phyloP scores from a whole-genome alignment of 2,888 invertebrate species.

The Mythimna vitellina region DNA sequence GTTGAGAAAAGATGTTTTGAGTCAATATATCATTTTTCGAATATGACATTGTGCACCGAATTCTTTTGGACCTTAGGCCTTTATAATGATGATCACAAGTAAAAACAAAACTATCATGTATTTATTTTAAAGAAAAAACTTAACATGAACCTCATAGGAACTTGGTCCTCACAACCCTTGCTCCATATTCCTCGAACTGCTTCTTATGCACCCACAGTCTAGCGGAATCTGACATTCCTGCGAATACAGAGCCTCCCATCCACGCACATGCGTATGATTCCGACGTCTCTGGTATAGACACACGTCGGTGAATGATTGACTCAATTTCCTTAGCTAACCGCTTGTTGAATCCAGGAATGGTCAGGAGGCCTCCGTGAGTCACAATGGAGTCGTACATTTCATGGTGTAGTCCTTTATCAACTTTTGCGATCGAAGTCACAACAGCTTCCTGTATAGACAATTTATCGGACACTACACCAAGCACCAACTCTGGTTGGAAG shows the following conservation, averaged over 20 bases:
- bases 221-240: slow-evolving; percentile 73
- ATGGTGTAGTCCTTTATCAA: slow-evolving; percentile 73
- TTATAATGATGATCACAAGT: neutral
- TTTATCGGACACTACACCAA: slow-evolving; percentile 56
- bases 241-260: slow-evolving; percentile 84
- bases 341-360: slow-evolving; percentile 74
- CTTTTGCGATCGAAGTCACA: slow-evolving; percentile 70
- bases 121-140: neutral
- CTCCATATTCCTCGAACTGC: slow-evolving; percentile 82
- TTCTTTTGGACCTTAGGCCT: no score
- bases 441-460: slow-evolving; percentile 75
- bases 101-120: slow-evolving; percentile 4
- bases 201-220: slow-evolving; percentile 78
- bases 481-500: slow-evolving; percentile 76
- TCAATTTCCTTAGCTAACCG: slow-evolving; percentile 75
- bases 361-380: slow-evolving; percentile 78
- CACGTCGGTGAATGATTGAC: slow-evolving; percentile 58
- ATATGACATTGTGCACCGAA: no score
- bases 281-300: slow-evolving; percentile 69
- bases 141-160: slow-evolving; percentile 59
- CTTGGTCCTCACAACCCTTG: slow-evolving; percentile 78
- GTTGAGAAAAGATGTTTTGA: no score
- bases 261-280: slow-evolving; percentile 79
- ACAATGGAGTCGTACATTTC: slow-evolving; percentile 75
- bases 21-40: no score